Base-by-base conservation (phyloP, 2,113 vertebrate species). In the Ageneiosus marmoratus region DNA sequence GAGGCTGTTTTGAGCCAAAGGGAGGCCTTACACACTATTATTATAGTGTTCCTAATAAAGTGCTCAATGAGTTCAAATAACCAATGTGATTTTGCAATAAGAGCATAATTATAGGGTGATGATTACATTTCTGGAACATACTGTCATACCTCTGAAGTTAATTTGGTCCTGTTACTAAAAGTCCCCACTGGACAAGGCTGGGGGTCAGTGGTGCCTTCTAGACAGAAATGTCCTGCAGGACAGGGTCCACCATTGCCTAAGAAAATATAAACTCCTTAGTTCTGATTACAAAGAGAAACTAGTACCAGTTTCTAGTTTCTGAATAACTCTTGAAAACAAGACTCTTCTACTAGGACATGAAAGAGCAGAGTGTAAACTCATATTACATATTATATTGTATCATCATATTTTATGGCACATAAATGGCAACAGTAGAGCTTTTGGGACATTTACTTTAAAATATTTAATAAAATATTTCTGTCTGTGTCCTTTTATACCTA, bases 181-280 rank as follows among this genome's bases (percentile, higher is more conserved):
- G 95, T 96, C 67, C 96, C 96, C 29, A 58, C 88, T 67, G 95
- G 95, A 89, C 96, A 97, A 4, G 94, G 95, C 53, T 91, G 91
- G 37, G 96, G 95, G 56, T 89, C 50, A 55, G 90, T 32, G 0
- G 95, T 93, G 75, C 93, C 94, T 63, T 22, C 82, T 24, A 94
- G 93, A 89, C 95, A 97, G 89, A 94, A 96, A 90, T 96, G 92
- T 83, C 96, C 96, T 0, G 75, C 83, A 85, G 96, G 95, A 92
- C 96, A 97, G 3, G 94, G 93, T 8, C 96, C 96, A 81, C 95
- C 95, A 3, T 87, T 82, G 58, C 88, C 95, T 96, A 89, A 16
- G 88, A 81, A 86, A 81, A 89, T 65, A 89, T n/a, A 9, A 3
- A 4, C 84, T 48, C 7, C 27, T 74, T 87, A 60, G 1, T 29